phyloP scores from a whole-genome alignment of 2,797 vertebrate species.

The Enteromius unitaeniatus region DNA sequence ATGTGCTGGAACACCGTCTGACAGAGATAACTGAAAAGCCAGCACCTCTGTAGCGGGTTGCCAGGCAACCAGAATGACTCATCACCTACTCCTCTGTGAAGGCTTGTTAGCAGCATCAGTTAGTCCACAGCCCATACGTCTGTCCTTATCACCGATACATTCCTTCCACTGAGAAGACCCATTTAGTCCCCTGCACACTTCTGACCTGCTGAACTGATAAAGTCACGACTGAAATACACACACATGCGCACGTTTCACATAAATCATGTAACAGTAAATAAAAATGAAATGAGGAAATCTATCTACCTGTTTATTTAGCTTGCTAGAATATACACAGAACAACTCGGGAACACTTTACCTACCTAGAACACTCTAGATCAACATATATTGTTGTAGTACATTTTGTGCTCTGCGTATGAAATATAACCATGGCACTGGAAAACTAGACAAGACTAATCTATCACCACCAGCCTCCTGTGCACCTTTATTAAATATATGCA shows the following conservation, averaged over 20 bases:
- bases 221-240: conserved; percentile 10
- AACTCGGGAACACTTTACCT: background rate
- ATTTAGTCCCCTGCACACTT: conserved; percentile 37
- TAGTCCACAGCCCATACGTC: conserved; percentile 1
- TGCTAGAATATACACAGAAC: background rate
- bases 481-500: conserved; percentile 30
- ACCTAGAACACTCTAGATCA: background rate
- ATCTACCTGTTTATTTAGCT: background rate
- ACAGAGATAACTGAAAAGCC: conserved; percentile 51
- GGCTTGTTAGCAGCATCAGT: conserved; percentile 43
- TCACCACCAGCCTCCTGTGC: conserved; percentile 14
- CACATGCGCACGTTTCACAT: background rate
- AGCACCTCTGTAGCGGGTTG: conserved; percentile 52
- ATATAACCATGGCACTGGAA: conserved; percentile 19
- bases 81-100: conserved; percentile 50
- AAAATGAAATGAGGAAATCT: background rate
- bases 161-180: conserved; percentile 52
- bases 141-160: conserved; percentile 54
- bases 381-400: background rate
- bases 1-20: background rate
- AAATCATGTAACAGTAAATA: background rate
- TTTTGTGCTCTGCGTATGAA: conserved; percentile 20
- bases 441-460: conserved; percentile 27
- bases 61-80: conserved; percentile 55
- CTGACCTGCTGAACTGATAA: conserved; percentile 38